Conservation (phyloP, 2,888 invertebrate genomes). For the Himalopsyche anomala region DNA sequence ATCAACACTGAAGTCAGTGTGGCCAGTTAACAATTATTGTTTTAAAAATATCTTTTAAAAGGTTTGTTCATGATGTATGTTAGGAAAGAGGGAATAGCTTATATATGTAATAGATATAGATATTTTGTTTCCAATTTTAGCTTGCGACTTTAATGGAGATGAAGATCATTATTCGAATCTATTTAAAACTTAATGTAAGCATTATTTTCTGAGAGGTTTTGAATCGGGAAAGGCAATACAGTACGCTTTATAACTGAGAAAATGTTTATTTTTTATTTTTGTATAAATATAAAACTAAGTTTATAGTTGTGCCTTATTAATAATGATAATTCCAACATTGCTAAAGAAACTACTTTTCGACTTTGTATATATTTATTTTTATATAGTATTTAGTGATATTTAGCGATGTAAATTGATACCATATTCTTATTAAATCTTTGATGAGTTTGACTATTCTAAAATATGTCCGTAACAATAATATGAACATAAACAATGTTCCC, state of each 20-base stretch:
- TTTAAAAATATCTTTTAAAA: constrained; percentile 1
- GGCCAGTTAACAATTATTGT: constrained; percentile 3
- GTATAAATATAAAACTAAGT: constrained; percentile 48
- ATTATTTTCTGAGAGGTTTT: constrained; percentile 28
- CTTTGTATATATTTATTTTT: constrained; percentile 26
- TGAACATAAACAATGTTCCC: too few relatives aligned
- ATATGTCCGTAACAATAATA: too few relatives aligned
- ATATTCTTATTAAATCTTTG: not conserved
- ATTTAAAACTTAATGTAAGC: constrained; percentile 34
- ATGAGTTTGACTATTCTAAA: not conserved
- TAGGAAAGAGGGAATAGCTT: not conserved
- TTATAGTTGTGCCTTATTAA: constrained; percentile 66
- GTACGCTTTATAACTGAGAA: constrained; percentile 79
- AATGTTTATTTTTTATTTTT: constrained; percentile 47
- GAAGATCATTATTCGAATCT: constrained; percentile 36
- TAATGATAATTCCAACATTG: constrained; percentile 61
- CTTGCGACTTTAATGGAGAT: not conserved
- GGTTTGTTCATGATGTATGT: not conserved
- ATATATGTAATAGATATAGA: not conserved
- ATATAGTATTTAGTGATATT: constrained; percentile 11
- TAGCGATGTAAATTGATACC: not conserved
- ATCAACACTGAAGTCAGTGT: not conserved
- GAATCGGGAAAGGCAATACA: constrained; percentile 83
- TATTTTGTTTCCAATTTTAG: not conserved
- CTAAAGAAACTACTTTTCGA: constrained; percentile 49